Evolutionary conservation across 2,113 vertebrate species (phyloP).

Genomic region (Clinocottus analis): DNA sequence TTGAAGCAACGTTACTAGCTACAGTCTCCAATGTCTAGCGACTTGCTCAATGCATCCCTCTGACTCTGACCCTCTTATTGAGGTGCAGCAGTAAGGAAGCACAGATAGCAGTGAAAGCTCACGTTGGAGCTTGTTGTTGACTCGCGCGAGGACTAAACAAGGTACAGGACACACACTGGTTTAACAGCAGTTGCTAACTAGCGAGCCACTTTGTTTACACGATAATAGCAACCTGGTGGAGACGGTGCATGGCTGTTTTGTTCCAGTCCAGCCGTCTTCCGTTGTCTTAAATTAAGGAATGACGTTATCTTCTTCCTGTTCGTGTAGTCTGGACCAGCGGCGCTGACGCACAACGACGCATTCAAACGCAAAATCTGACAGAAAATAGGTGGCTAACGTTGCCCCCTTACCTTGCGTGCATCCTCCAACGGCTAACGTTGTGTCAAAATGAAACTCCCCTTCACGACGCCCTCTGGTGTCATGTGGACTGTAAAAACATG

Average conservation of each 20-base stretch:
- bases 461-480: constrained; percentile 66
- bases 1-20: constrained; percentile 11
- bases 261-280: neutral
- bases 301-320: neutral
- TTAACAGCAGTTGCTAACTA: constrained; percentile 63
- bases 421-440: constrained; percentile 45
- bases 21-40: constrained; percentile 1
- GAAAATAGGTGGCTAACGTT: constrained; percentile 12
- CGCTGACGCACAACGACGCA: neutral
- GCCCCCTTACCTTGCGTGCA: constrained; percentile 67
- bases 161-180: constrained; percentile 32
- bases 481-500: neutral
- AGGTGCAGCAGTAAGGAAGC: neutral
- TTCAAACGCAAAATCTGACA: neutral
- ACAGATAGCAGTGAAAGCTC: neutral
- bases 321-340: neutral
- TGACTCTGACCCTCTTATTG: neutral
- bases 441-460: constrained; percentile 39
- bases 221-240: constrained; percentile 70
- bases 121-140: neutral
- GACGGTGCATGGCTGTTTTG: neutral
- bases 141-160: neutral
- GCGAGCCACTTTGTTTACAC: constrained; percentile 75
- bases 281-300: neutral
- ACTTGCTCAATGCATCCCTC: neutral